phyloP scores from a whole-genome alignment of 2,113 vertebrate genomes.

The Piprites chloris region DNA sequence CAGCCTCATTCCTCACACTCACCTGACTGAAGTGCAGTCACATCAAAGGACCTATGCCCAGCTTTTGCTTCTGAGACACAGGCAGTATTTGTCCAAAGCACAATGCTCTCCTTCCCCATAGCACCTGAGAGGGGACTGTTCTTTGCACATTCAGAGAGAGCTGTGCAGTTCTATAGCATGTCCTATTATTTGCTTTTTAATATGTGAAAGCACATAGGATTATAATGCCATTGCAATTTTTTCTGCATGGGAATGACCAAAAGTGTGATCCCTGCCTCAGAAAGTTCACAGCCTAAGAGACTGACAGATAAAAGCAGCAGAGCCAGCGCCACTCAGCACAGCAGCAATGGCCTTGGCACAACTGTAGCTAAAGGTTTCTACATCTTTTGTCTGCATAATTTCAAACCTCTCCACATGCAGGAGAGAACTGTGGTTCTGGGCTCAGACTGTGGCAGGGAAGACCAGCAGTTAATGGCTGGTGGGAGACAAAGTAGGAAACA shows the following conservation, averaged over 20 bases:
- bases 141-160: neutral
- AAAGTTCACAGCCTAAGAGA: neutral
- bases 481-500: neutral
- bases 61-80: neutral
- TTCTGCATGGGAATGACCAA: neutral
- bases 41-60: neutral
- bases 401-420: neutral
- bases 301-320: neutral
- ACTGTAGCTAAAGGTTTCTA: neutral
- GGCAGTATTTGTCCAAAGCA: neutral
- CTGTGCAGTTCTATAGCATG: neutral
- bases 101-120: neutral
- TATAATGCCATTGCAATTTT: neutral
- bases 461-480: neutral
- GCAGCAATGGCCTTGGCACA: neutral
- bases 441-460: neutral
- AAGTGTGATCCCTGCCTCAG: neutral
- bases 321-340: neutral
- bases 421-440: neutral
- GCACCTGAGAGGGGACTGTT: neutral
- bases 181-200: neutral
- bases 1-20: neutral
- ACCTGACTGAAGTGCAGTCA: neutral
- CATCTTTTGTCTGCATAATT: neutral
- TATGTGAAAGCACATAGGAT: neutral